A percentile compares a stretch with the other conserved stretches of the same genome.
Conservation (phyloP, 2,797 vertebrate species). For the Otolemur crassicaudatus region DNA sequence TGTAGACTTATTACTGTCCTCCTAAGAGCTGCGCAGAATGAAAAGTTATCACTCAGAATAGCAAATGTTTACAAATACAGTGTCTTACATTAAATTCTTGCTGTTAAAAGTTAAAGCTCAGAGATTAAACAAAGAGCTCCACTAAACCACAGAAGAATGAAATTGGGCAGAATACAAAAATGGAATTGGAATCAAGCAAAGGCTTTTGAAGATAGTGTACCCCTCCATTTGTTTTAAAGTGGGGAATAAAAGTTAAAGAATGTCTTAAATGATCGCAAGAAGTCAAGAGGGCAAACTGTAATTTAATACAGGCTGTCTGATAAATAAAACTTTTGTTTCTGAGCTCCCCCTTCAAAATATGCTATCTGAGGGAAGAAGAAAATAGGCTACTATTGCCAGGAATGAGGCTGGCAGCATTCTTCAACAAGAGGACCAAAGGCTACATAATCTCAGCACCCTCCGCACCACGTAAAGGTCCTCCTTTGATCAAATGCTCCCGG, state of each 20-base stretch:
- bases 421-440: neutral
- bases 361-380: neutral
- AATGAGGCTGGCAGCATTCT: neutral
- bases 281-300: neutral
- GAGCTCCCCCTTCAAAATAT: constrained; percentile 20
- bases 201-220: neutral
- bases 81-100: neutral
- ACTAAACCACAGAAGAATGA: constrained; percentile 1
- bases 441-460: neutral
- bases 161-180: neutral
- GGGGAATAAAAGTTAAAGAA: constrained; percentile 4
- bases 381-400: neutral
- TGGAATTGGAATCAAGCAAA: neutral
- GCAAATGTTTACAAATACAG: neutral
- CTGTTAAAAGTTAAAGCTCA: constrained; percentile 12
- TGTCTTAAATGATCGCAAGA: constrained; percentile 41
- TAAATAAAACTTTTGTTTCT: constrained; percentile 43
- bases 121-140: constrained; percentile 20
- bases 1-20: neutral
- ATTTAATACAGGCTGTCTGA: constrained; percentile 14
- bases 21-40: neutral
- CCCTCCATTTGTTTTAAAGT: neutral
- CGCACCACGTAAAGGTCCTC: neutral
- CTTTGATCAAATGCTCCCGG: constrained; percentile 47
- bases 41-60: neutral